A percentile compares a stretch with the other conserved stretches of the same genome.
phyloP scores from a whole-genome alignment of 2,888 invertebrate genomes.

The Pristionchus mayeri region DNA sequence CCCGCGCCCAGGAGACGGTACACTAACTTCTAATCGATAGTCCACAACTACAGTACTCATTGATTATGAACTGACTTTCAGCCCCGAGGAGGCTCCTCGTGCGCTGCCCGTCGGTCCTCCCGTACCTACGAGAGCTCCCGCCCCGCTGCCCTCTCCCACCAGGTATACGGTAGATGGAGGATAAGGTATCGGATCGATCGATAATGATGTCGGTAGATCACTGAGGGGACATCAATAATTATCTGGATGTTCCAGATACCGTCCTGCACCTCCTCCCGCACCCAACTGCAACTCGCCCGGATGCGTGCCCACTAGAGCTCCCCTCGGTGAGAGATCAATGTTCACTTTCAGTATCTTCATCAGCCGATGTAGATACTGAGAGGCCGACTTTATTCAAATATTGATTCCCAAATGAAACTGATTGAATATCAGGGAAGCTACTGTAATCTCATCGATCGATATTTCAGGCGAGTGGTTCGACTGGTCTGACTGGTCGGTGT shows the following conservation, averaged over 20 bases:
- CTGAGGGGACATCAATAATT: background rate
- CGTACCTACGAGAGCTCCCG: background rate
- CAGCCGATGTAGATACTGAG: too few species aligned
- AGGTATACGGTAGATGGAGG: background rate
- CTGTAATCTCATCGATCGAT: background rate
- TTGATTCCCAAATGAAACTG: too few species aligned
- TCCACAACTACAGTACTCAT: background rate
- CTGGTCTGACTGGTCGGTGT: constrained; percentile 69
- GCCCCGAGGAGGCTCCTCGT: background rate
- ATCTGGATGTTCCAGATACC: constrained; percentile 53
- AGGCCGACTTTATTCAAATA: too few species aligned
- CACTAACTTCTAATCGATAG: too few species aligned
- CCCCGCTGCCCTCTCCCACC: background rate
- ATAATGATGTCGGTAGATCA: background rate
- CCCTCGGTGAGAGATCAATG: constrained; percentile 5
- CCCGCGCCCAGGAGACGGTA: constrained; percentile 12
- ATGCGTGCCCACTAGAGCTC: constrained; percentile 53
- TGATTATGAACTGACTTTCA: background rate
- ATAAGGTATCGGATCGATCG: background rate
- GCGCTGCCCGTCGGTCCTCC: constrained; percentile 9
- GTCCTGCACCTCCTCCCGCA: constrained; percentile 68
- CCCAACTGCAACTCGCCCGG: constrained; percentile 67
- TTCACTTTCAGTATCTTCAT: background rate
- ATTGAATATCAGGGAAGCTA: too few species aligned
- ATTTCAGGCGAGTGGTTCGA: constrained; percentile 62